These are phyloP conservation scores for Hypena proboscidalis DNA, from an alignment of 2,888 invertebrate species.

Conservation along the genomic window DNA sequence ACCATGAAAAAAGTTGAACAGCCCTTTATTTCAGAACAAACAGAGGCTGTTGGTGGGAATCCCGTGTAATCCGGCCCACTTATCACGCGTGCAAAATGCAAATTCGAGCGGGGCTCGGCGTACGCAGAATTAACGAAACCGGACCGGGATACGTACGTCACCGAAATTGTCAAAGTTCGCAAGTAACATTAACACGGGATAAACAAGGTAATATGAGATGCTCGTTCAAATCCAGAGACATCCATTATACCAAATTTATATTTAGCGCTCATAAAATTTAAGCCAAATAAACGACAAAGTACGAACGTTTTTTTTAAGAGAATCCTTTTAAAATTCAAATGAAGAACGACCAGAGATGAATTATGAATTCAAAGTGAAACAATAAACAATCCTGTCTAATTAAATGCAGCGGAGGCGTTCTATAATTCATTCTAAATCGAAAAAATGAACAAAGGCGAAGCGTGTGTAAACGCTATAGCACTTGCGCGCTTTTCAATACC, in stretches of 20 bases:
- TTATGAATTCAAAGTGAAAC: slow-evolving; percentile 40
- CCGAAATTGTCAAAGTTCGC: slow-evolving; percentile 79
- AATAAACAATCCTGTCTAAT: slow-evolving; percentile 42
- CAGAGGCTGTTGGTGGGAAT: slow-evolving; percentile 82
- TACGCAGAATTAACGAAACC: slow-evolving; percentile 80
- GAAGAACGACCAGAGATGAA: slow-evolving; percentile 36
- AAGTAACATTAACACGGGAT: slow-evolving; percentile 68
- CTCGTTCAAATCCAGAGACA: slow-evolving; percentile 37
- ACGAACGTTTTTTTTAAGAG: slow-evolving; percentile 14
- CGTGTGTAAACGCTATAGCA: slow-evolving; percentile 61
- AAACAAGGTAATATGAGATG: slow-evolving; percentile 65
- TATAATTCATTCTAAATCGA: slow-evolving; percentile 42
- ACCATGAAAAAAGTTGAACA: slow-evolving; percentile 83
- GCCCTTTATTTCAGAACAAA: slow-evolving; percentile 84
- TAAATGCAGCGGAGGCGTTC: slow-evolving; percentile 41
- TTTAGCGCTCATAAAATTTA: slow-evolving; percentile 18
- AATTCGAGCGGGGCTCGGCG: slow-evolving; percentile 70
- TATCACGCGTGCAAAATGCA: slow-evolving; percentile 86
- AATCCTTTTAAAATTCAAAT: slow-evolving; percentile 39
- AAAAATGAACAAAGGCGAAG: slow-evolving; percentile 52
- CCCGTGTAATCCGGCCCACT: slow-evolving; percentile 83
- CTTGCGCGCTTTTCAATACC: slow-evolving; percentile 66
- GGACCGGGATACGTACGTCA: slow-evolving; percentile 66
- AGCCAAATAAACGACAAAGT: slow-evolving; percentile 22
- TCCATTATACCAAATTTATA: slow-evolving; percentile 29